A percentile compares a stretch with the other conserved stretches of the same genome.
phyloP scores from a whole-genome alignment of 1,140 invertebrate species.

The Saxidomus purpurata region DNA sequence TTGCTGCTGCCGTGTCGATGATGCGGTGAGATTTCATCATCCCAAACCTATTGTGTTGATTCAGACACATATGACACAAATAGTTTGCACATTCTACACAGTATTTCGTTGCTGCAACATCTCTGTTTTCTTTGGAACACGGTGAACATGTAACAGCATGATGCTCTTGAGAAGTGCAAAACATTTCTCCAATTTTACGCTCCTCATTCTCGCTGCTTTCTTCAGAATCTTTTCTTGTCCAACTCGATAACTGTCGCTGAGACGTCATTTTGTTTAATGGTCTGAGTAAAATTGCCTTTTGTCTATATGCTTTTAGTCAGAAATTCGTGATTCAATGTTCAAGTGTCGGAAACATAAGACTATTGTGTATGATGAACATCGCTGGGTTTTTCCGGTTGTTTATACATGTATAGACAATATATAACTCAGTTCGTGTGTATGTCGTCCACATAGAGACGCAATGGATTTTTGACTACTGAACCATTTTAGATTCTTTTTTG shows the following conservation, averaged over 20 bases:
- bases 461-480: no score
- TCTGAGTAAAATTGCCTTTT: not conserved
- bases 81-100: not conserved
- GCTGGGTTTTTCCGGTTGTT: no score
- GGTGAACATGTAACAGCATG: not conserved
- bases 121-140: conserved; percentile 1
- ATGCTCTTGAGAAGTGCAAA: not conserved
- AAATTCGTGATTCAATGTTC: not conserved
- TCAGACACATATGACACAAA: not conserved
- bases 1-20: not conserved
- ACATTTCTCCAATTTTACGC: not conserved
- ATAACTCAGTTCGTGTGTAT: no score
- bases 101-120: not conserved
- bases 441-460: no score
- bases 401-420: no score
- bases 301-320: not conserved
- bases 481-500: no score
- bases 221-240: not conserved
- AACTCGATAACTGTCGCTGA: not conserved
- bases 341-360: no score
- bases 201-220: not conserved
- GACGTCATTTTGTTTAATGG: not conserved
- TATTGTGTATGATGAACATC: no score
- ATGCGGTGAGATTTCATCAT: not conserved
- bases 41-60: not conserved